Conservation (phyloP, 1,140 invertebrate species). For the Marisa cornuarietis region DNA sequence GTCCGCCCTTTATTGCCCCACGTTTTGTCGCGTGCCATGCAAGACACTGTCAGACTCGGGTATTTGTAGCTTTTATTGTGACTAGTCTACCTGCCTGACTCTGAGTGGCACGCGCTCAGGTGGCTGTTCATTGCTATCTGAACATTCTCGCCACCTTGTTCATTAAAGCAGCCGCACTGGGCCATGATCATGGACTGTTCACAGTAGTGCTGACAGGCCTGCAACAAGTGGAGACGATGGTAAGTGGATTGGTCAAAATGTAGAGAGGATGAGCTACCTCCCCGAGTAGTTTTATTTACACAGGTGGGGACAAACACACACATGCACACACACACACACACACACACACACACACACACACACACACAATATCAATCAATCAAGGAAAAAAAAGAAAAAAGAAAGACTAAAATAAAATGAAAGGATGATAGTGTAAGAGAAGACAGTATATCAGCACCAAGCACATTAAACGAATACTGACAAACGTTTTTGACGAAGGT, state of each 20-base stretch:
- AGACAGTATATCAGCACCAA: too few species aligned
- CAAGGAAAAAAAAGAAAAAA: neutral
- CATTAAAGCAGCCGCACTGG: conserved; percentile 11
- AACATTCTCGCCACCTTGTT: neutral
- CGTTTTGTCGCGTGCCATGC: too few species aligned
- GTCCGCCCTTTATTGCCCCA: too few species aligned
- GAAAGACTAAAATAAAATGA: neutral
- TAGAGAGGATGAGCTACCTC: neutral
- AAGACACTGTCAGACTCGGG: too few species aligned
- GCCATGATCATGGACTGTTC: conserved; percentile 11
- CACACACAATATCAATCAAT: neutral
- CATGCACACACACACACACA: neutral
- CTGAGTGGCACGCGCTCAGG: neutral
- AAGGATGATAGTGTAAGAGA: too few species aligned
- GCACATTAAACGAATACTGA: too few species aligned
- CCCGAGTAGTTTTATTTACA: too few species aligned
- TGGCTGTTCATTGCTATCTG: neutral
- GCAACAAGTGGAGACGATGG: neutral
- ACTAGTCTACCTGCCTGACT: neutral
- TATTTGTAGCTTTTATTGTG: too few species aligned
- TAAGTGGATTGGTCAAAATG: neutral
- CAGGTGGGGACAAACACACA: neutral
- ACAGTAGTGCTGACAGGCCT: conserved; percentile 24
- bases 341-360: neutral
- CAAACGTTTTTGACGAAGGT: neutral